A percentile compares a stretch with the other conserved stretches of the same genome.
These are phyloP conservation scores for Temnothorax nylanderi DNA, from an alignment of 1,140 invertebrate species.

Conservation along the genomic window DNA sequence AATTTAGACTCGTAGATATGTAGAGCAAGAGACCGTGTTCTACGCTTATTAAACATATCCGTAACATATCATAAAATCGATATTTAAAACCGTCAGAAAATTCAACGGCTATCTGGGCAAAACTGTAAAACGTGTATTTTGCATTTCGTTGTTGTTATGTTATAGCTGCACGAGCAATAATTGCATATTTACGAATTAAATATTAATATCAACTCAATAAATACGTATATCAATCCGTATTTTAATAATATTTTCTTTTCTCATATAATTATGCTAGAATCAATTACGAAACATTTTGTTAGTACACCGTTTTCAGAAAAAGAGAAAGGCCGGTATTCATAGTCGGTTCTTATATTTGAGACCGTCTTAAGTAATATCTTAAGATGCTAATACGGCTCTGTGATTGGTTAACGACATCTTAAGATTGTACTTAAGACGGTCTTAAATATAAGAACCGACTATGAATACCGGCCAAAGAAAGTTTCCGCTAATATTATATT, in stretches of 20 bases:
- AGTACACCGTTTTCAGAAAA: background rate
- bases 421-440: too few species aligned
- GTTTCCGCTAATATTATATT: background rate
- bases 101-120: background rate
- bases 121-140: background rate
- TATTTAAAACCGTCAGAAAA: conserved; percentile 18
- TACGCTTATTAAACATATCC: background rate
- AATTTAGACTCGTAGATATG: background rate
- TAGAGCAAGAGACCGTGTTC: background rate
- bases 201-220: conserved; percentile 34
- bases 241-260: conserved; percentile 34
- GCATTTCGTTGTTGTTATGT: conserved; percentile 1
- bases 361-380: too few species aligned
- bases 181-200: conserved; percentile 13
- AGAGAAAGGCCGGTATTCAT: background rate
- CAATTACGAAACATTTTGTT: conserved; percentile 28
- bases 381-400: too few species aligned
- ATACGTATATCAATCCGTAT: background rate
- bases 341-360: too few species aligned
- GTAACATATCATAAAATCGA: background rate
- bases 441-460: too few species aligned
- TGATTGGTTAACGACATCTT: too few species aligned
- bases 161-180: background rate
- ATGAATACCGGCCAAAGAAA: too few species aligned
- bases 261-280: conserved; percentile 10